These are phyloP conservation scores for Nycticebus coucang DNA, from an alignment of 2,113 vertebrate genomes.

Conservation along the genomic window DNA sequence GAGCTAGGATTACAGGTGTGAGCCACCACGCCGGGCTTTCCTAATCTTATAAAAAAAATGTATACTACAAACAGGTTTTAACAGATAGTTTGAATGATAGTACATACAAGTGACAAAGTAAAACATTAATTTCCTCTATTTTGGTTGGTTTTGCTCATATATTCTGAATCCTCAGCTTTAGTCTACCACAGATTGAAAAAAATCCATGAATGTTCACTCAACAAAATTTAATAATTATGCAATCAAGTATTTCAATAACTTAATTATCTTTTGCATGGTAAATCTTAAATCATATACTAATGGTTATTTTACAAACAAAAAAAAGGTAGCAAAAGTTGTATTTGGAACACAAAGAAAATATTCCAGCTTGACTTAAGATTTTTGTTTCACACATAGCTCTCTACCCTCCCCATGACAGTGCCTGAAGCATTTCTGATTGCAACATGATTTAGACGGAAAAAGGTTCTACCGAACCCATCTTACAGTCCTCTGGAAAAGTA, in stretches of 20 bases:
- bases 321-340: not conserved
- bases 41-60: not conserved
- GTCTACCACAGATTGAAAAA: not conserved
- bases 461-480: slow-evolving; percentile 67
- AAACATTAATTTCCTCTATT: not conserved
- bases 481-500: slow-evolving; percentile 68
- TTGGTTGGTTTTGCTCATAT: not conserved
- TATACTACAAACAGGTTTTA: not conserved
- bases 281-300: slow-evolving; percentile 1
- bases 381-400: not conserved
- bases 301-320: not conserved
- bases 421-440: slow-evolving; percentile 25
- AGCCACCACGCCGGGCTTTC: too few relatives aligned
- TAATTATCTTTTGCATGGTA: not conserved
- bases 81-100: not conserved
- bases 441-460: slow-evolving; percentile 39
- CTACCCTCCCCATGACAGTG: not conserved
- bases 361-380: not conserved
- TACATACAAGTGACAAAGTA: not conserved
- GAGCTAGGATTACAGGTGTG: too few relatives aligned
- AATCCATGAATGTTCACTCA: not conserved
- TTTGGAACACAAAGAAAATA: not conserved
- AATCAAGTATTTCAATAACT: not conserved
- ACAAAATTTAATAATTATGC: slow-evolving; percentile 6
- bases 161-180: not conserved